Evolutionary conservation across 35 echinoderm and acorn worm species (phyloP), one percentile per base, ranked within the genome.

Genomic region (Acanthaster planci): DNA sequence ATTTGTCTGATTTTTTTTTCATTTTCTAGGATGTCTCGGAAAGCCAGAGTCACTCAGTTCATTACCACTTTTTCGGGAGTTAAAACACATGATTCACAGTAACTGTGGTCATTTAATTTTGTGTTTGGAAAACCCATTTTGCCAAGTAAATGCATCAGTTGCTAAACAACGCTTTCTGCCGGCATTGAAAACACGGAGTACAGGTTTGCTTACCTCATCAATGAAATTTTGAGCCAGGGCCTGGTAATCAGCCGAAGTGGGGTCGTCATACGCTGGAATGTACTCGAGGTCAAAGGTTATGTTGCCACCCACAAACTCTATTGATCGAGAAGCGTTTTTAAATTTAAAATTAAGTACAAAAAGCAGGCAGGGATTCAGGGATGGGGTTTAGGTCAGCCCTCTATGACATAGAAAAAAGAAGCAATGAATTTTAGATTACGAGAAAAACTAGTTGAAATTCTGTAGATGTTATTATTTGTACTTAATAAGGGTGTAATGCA

Each of bases 291-390:
- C 64, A 16, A 72, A 72, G 26, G 64, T 72, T 26, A 72, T 26
- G 34, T 72, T 72, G 4, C 64, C 64, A 29, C 64, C 64, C 0
- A 72, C 64, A 72, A 72, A 72, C 64, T 72, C 64, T 72, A 12
- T 47, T 4, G 12, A 6, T 6, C 4, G 12, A 47, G 4, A 47
- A 47, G 4, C 4, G 42, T n/a, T n/a, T n/a, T n/a, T n/a, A n/a
- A n/a, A n/a, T n/a, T n/a, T n/a, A n/a, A n/a, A n/a, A n/a, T n/a
- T n/a, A n/a, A n/a, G n/a, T n/a, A n/a, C n/a, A n/a, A n/a, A n/a
- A n/a, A n/a, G n/a, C n/a, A n/a, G n/a, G n/a, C n/a, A n/a, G n/a
- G n/a, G n/a, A n/a, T n/a, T n/a, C n/a, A n/a, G n/a, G n/a, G n/a
- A n/a, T n/a, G n/a, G n/a, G n/a, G n/a, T n/a, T n/a, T n/a, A n/a